phyloP scores from a whole-genome alignment of 2,888 invertebrate species.

The Teinopalpus imperialis region DNA sequence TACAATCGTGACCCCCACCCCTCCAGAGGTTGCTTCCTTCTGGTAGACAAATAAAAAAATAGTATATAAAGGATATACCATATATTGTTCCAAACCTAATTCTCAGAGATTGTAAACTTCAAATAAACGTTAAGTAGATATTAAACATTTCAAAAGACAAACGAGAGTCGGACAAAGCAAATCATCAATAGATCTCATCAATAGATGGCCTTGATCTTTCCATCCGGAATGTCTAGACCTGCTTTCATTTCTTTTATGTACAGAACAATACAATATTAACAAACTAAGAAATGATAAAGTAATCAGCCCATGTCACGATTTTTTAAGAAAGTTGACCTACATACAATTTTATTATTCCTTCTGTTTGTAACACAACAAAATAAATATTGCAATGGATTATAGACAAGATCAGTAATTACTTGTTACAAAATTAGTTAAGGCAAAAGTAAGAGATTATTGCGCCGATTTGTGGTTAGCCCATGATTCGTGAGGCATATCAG shows the following conservation, averaged over 20 bases:
- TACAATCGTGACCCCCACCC: too few species aligned
- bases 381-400: constrained; percentile 1
- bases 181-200: constrained; percentile 3
- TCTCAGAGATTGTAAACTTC: not conserved
- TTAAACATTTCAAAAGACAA: constrained; percentile 5
- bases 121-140: not conserved
- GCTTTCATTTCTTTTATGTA: constrained; percentile 18
- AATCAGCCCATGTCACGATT: constrained; percentile 9
- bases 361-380: not conserved
- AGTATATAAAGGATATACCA: too few species aligned
- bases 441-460: too few species aligned
- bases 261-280: constrained; percentile 3
- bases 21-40: too few species aligned
- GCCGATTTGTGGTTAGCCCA: too few species aligned
- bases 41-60: too few species aligned
- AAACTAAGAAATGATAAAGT: constrained; percentile 2
- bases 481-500: too few species aligned
- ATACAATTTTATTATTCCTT: constrained; percentile 6
- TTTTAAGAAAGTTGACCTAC: constrained; percentile 9
- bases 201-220: constrained; percentile 22
- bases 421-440: constrained; percentile 1
- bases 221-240: constrained; percentile 3
- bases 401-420: constrained; percentile 15
- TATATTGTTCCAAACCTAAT: too few species aligned
- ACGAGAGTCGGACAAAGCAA: constrained; percentile 5